Evolutionary conservation across 2,113 vertebrate species (phyloP), one percentile per base, ranked within the genome.

Genomic region (Dicaeum eximium): DNA sequence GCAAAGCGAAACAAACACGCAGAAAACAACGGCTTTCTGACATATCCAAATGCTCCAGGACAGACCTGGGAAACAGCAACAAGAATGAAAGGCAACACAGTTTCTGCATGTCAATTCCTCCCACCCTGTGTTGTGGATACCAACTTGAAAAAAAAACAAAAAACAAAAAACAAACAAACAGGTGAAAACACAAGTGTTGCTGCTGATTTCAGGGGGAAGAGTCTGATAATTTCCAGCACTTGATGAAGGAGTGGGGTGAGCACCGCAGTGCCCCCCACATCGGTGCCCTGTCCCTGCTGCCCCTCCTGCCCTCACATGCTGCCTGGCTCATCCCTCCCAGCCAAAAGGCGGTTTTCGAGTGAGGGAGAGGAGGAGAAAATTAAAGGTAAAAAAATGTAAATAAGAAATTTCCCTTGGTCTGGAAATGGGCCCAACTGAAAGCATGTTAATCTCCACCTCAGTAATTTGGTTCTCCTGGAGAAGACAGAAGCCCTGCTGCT

Each of bases 401-500:
- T 99, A 99, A 97, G 98, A 98, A 97, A 98, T 98, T 98, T 99
- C 98, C 98, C 98, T 98, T 96, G 97, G 98, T 98, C 98, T 99
- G 98, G 99, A 99, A 99, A 98, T 98, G 97, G 98, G 98, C 99
- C 99, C 98, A 97, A 97, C 98, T 98, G 98, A 99, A 98, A 98
- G 98, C 98, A 99, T 99, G 99, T 99, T 99, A 99, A 99, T 99
- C 99, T 99, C 99, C 98, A 99, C 98, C 99, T 99, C 98, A 97
- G 98, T 99, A 99, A 99, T 99, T 99, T 99, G 99, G 99, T 99
- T 99, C 98, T 99, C 98, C 98, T 98, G 98, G 98, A 99, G 99
- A 99, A 99, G 99, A 99, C 99, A 99, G 99, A 99, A 99, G 99
- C 99, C 98, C 98, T 98, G 99, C 98, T 99, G 99, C 99, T 99